Percentiles rank a stretch among this genome's conserved stretches.
Conservation (phyloP, 2,888 invertebrate species). For the Cheilosia pagana region DNA sequence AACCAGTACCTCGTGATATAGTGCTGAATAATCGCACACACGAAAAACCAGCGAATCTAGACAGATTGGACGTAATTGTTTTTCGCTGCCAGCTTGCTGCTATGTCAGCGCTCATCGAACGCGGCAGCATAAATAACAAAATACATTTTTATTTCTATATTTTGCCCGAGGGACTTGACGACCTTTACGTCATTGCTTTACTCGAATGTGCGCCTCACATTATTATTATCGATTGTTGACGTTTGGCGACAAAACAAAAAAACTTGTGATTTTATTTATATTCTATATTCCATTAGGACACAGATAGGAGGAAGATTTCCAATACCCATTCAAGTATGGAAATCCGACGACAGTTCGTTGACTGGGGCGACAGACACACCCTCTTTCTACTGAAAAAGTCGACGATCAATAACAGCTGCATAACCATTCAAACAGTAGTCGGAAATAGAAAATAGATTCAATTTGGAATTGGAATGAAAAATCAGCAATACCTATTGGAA, state of each 20-base stretch:
- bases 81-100: slow-evolving; percentile 2
- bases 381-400: slow-evolving; percentile 1
- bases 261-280: slow-evolving; percentile 7
- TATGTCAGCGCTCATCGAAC: slow-evolving; percentile 13
- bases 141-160: not conserved
- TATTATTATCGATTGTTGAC: slow-evolving; percentile 24
- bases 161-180: slow-evolving; percentile 21
- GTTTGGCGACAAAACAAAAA: slow-evolving; percentile 30
- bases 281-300: slow-evolving; percentile 2
- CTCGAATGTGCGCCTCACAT: slow-evolving; percentile 7
- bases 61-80: slow-evolving; percentile 45
- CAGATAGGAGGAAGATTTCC: slow-evolving; percentile 9
- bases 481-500: not conserved
- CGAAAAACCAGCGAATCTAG: not conserved
- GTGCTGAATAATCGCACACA: not conserved
- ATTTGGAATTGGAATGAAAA: not conserved
- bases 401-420: not conserved
- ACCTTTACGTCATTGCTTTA: slow-evolving; percentile 32
- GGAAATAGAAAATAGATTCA: not conserved
- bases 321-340: not conserved
- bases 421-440: not conserved
- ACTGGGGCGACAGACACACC: slow-evolving; percentile 32
- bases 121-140: slow-evolving; percentile 14
- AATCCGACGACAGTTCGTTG: slow-evolving; percentile 26
- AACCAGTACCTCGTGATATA: not conserved